Evolutionary conservation across 2,113 vertebrate genomes (phyloP).

Genomic region (Spea multiplicata): DNA sequence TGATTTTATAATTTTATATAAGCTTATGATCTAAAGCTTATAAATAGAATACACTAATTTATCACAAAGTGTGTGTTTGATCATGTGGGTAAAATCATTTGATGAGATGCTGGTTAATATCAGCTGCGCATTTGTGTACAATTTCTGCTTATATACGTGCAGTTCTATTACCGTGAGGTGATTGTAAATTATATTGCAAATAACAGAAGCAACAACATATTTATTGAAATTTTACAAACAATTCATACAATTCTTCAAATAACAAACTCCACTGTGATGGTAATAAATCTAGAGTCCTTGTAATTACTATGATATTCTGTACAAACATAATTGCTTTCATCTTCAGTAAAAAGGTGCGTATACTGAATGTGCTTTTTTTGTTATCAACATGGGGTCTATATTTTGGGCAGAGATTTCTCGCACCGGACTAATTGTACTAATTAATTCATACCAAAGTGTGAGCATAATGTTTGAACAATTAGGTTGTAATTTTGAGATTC

Average conservation of each 20-base stretch:
- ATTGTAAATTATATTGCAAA: conserved; percentile 10
- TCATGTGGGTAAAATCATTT: not conserved
- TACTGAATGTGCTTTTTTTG: conserved; percentile 25
- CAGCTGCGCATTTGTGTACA: not conserved
- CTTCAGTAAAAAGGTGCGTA: conserved; percentile 30
- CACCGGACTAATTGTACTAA: conserved; percentile 55
- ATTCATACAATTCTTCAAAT: conserved; percentile 32
- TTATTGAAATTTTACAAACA: conserved; percentile 20
- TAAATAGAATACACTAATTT: not conserved
- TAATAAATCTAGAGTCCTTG: conserved; percentile 29
- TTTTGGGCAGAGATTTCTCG: conserved; percentile 54
- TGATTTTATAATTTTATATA: not conserved
- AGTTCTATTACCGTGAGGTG: not conserved
- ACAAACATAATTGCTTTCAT: conserved; percentile 35
- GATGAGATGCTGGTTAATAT: too few species aligned
- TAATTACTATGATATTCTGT: conserved; percentile 37
- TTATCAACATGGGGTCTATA: conserved; percentile 45
- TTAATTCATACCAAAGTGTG: conserved; percentile 51
- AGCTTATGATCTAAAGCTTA: not conserved
- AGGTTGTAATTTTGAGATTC: conserved; percentile 50
- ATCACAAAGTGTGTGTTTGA: too few species aligned
- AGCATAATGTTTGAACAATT: conserved; percentile 57
- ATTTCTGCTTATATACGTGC: not conserved
- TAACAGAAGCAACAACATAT: conserved; percentile 10
- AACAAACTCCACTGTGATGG: conserved; percentile 41